These are phyloP conservation scores for Callithrix jacchus DNA, from an alignment of 2,113 vertebrate genomes.

Conservation along the genomic window DNA sequence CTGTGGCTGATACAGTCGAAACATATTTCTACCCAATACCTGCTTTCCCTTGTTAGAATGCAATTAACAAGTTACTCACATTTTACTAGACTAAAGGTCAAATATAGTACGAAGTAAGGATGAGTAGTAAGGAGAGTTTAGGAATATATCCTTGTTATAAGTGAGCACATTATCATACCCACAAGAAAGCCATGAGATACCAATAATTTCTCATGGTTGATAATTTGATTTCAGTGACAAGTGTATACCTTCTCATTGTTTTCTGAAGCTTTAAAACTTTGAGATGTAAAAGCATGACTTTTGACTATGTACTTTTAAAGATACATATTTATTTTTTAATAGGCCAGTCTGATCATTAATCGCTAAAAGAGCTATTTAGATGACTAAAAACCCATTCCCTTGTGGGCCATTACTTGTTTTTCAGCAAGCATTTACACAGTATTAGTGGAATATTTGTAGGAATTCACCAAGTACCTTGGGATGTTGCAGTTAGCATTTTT, in stretches of 20 bases:
- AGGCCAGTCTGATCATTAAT: background rate
- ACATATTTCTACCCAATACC: background rate
- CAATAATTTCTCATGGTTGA: background rate
- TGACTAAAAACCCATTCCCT: background rate
- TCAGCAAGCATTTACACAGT: background rate
- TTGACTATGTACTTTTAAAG: constrained; percentile 26
- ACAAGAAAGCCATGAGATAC: constrained; percentile 6
- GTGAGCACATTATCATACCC: background rate
- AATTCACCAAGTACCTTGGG: background rate
- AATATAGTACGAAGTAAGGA: constrained; percentile 9
- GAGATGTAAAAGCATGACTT: background rate
- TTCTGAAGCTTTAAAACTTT: constrained; percentile 42
- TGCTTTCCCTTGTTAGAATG: background rate
- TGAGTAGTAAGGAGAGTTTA: constrained; percentile 40
- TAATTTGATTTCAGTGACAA: background rate
- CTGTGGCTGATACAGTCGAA: background rate
- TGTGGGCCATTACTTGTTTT: constrained; percentile 20
- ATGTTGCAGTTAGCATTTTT: constrained; percentile 24
- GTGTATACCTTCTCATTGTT: background rate
- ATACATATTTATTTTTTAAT: constrained; percentile 38
- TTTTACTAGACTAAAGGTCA: constrained; percentile 14
- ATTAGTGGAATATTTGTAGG: background rate
- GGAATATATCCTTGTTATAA: background rate
- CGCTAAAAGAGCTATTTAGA: constrained; percentile 24
- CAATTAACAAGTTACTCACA: background rate